Conservation (phyloP, 2,797 vertebrate species). For the Gambelia wislizenii region DNA sequence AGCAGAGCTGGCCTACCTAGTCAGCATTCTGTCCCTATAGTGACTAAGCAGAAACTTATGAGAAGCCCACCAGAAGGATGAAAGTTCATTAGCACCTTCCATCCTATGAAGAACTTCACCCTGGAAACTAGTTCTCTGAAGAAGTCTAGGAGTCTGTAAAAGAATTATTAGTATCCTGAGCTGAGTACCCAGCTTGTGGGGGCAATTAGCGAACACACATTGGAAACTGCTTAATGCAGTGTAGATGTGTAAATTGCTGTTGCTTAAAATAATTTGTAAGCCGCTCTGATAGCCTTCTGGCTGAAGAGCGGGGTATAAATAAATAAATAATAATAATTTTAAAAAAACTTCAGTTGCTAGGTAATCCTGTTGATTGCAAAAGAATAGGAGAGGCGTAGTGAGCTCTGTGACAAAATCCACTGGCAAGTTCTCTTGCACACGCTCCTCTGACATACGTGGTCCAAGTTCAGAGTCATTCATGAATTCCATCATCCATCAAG, state of each 20-base stretch:
- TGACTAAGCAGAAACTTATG: not conserved
- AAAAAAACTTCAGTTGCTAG: no score
- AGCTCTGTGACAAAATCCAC: not conserved
- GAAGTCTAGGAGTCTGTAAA: not conserved
- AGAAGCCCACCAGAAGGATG: not conserved
- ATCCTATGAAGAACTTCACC: not conserved
- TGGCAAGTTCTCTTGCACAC: not conserved
- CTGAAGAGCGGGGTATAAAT: no score
- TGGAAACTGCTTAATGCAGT: no score
- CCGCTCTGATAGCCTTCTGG: no score
- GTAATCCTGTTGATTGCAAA: not conserved
- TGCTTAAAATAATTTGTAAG: no score
- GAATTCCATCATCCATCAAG: not conserved
- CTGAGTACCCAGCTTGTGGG: no score
- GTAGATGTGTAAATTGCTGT: no score
- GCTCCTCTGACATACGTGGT: not conserved
- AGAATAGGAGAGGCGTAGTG: not conserved
- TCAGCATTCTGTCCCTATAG: not conserved
- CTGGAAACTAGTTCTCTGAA: not conserved
- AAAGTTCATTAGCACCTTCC: not conserved
- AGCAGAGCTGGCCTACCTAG: not conserved
- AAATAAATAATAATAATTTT: no score
- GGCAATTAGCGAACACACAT: no score
- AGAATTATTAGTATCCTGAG: not conserved
- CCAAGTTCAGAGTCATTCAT: not conserved